phyloP scores from a whole-genome alignment of 2,797 vertebrate genomes.

The Alcedo quadribrachys region DNA sequence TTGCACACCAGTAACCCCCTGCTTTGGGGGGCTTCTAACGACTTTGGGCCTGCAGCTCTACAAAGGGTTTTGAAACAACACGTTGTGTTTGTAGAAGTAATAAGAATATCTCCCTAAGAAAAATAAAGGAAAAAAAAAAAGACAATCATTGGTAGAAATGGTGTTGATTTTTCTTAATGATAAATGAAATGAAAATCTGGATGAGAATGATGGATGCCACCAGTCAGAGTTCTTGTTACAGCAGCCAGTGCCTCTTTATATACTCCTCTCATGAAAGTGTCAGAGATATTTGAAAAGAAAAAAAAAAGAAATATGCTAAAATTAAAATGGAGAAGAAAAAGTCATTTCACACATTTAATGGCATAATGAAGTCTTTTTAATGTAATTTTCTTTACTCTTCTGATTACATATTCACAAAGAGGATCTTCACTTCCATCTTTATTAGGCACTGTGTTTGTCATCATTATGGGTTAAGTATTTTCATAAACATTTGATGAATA shows the following conservation, averaged over 20 bases:
- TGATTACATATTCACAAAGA: conserved; percentile 71
- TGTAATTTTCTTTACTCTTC: conserved; percentile 76
- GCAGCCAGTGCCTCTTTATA: conserved; percentile 48
- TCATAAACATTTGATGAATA: conserved; percentile 74
- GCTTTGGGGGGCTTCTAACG: neutral
- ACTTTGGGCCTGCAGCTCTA: neutral
- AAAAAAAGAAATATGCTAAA: conserved; percentile 55
- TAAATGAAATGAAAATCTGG: conserved; percentile 60
- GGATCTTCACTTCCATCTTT: conserved; percentile 71
- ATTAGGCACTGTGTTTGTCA: conserved; percentile 58
- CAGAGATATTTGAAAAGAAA: conserved; percentile 55
- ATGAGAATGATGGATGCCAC: conserved; percentile 58
- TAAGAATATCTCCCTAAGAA: neutral
- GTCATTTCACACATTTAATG: conserved; percentile 68
- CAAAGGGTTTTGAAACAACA: neutral
- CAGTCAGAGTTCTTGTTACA: conserved; percentile 67
- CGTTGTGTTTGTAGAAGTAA: neutral
- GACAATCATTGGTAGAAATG: conserved; percentile 50
- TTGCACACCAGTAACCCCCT: neutral
- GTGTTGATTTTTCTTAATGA: conserved; percentile 70
- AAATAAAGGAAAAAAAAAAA: conserved; percentile 33
- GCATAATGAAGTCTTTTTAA: conserved; percentile 70
- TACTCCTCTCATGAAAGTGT: conserved; percentile 32
- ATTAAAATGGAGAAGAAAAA: conserved; percentile 70
- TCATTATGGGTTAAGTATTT: conserved; percentile 63